Evolutionary conservation across 2,797 vertebrate species (phyloP).

Genomic region (Hafferia zeledoni): DNA sequence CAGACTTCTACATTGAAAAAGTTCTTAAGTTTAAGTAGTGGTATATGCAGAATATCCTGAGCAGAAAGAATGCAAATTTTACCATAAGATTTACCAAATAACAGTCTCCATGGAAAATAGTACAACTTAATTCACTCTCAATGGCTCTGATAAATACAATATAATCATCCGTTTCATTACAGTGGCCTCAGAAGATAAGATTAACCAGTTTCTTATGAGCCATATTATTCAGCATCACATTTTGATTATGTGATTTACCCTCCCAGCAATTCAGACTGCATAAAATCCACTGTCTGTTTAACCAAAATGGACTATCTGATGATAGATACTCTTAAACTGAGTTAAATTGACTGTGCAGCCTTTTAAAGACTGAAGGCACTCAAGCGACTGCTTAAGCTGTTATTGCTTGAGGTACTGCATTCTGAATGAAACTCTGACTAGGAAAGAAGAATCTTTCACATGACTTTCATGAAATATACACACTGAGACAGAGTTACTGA

Average conservation of each 20-base stretch:
- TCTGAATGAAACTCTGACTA: background rate
- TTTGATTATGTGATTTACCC: background rate
- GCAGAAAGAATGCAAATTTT: background rate
- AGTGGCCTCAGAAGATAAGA: background rate
- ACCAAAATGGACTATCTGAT: background rate
- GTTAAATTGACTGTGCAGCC: conserved; percentile 21
- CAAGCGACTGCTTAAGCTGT: background rate
- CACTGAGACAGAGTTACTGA: background rate
- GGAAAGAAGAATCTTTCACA: background rate
- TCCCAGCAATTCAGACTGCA: background rate
- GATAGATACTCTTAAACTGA: background rate
- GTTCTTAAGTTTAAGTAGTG: background rate
- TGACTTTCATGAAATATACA: background rate
- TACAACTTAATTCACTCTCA: background rate
- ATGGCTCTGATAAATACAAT: background rate
- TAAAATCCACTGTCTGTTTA: background rate
- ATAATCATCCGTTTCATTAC: background rate
- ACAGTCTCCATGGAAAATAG: background rate
- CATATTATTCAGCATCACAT: background rate
- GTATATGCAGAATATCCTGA: background rate
- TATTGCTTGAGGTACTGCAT: background rate
- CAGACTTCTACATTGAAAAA: background rate
- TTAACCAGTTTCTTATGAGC: background rate
- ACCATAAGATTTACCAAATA: background rate
- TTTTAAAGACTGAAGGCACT: conserved; percentile 22